Base-by-base conservation (phyloP, 2,797 vertebrate species). In the Alcedo atthis region DNA sequence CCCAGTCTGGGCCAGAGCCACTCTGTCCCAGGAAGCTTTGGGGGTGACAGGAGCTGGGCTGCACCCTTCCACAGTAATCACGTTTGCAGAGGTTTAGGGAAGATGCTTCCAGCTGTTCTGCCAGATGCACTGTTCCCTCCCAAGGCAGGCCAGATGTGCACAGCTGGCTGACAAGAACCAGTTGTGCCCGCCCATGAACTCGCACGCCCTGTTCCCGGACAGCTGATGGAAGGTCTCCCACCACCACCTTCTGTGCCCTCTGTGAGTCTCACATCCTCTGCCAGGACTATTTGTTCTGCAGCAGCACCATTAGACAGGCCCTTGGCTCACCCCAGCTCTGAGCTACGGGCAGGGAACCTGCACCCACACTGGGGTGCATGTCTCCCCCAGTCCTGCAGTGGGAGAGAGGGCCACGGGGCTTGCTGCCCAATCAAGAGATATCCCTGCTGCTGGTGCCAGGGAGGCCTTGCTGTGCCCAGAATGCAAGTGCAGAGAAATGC, bases 181-280 rank as follows among this genome's bases (percentile, higher is more conserved):
- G 69, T 42, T 5, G 1, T 74, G 70, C 45, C 66, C 33, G 48
- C 51, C 66, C 45, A 10, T 35, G 70, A 51, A 40, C 43, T 35
- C 7, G 0, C 25, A 17, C 4, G n/a, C 22, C 54, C 66, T 54
- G 9, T n/a, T 81, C 42, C 42, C 1, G 0, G 26, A 14, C 14
- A 59, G n/a, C n/a, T 2, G 1, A 17, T 48, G 26, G 61, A 48
- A 16, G 53, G 30, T 54, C 19, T 37, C 11, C 20, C 42, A 13
- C 19, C 33, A 32, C 15, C 73, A 30, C 16, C 26, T 37, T 6
- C 59, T 17, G 25, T 51, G 25, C 28, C 21, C 33, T 12, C 15
- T 8, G 5, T 26, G 13, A 24, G 6, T 43, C 74, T 57, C 35
- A 15, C 24, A 13, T 28, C 30, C 81, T 61, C n/a, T 6, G 6